Evolutionary conservation across 2,888 invertebrate genomes (phyloP), one percentile per base, ranked within the genome.

Genomic region (Aporophyla lueneburgensis): DNA sequence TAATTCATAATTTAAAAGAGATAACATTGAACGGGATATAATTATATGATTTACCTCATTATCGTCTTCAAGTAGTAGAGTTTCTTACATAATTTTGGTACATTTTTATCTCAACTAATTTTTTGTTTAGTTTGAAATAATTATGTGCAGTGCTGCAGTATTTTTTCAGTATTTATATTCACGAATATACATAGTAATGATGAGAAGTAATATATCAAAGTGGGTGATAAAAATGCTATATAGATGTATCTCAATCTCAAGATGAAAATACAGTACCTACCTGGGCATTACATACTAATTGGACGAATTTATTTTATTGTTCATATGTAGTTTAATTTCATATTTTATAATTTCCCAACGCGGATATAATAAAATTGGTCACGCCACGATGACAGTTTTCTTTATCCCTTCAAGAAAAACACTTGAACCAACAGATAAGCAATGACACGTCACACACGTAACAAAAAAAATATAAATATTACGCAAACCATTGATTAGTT

Each of bases 371-470:
- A 74, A 59, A 54, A 0, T 33, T 54, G 21, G 16, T 61, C 59
- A 71, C 12, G 54, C 54, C 56, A 58, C 19, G 66, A 66, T 12
- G 19, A 51, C 14, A 51, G 33, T 51, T 66, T 59, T 53, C 33
- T 40, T n/a, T 59, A 80, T 74, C 46, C 33, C 27, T 61, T 53
- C 2, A 59, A 59, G 67, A 70, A 58, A 62, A 80, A 59, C 71
- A 83, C 72, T 81, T 81, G 54, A 84, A 59, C 16, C 33, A 40
- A 58, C 9, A 51, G 78, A 85, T 83, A 77, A 85, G 1, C 9
- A 6, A 51, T 63, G 72, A 83, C 24, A 73, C 33, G 56, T 40
- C 54, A n/a, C n/a, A 53, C 19, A 43, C 40, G 49, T 69, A 24
- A 80, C 24, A 53, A 51, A 66, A 51, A 66, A 74, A 71, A 66